A percentile compares a stretch with the other conserved stretches of the same genome.
Conservation (phyloP, 1,140 invertebrate genomes). For the Anastatus disparis region DNA sequence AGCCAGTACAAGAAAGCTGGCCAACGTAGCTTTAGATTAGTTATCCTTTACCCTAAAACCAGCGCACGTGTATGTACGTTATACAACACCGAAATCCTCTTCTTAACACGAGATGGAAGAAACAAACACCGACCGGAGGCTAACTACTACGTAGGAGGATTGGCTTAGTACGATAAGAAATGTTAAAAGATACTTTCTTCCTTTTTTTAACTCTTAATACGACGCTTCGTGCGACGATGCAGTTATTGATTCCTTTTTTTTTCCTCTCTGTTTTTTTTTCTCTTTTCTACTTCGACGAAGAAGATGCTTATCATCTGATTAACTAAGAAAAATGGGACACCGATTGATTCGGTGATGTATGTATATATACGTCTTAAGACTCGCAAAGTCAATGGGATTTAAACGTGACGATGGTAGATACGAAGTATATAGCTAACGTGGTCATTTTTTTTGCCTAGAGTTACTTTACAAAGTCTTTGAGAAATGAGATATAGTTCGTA, state of each 20-base stretch:
- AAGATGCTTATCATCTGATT: constrained; percentile 18
- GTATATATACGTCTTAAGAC: no score
- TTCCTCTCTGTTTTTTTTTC: no score
- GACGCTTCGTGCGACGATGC: not conserved
- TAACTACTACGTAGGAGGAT: not conserved
- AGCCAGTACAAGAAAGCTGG: not conserved
- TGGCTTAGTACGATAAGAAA: no score
- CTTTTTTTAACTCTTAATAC: not conserved
- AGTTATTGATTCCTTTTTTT: constrained; percentile 1
- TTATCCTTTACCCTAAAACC: no score
- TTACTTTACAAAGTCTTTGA: no score
- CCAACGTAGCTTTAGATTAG: constrained; percentile 19
- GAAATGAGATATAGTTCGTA: no score
- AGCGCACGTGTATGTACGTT: not conserved
- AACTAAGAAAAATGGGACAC: not conserved
- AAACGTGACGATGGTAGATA: no score
- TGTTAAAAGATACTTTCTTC: no score
- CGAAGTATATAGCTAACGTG: no score
- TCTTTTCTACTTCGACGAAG: not conserved
- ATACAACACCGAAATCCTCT: not conserved
- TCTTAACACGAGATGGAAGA: no score
- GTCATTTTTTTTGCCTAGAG: no score
- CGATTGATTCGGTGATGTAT: not conserved
- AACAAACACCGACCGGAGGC: not conserved
- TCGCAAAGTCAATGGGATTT: no score